A percentile compares a stretch with the other conserved stretches of the same genome.
These are phyloP conservation scores for Athene cunicularia DNA, from an alignment of 2,113 vertebrate genomes.

Conservation along the genomic window DNA sequence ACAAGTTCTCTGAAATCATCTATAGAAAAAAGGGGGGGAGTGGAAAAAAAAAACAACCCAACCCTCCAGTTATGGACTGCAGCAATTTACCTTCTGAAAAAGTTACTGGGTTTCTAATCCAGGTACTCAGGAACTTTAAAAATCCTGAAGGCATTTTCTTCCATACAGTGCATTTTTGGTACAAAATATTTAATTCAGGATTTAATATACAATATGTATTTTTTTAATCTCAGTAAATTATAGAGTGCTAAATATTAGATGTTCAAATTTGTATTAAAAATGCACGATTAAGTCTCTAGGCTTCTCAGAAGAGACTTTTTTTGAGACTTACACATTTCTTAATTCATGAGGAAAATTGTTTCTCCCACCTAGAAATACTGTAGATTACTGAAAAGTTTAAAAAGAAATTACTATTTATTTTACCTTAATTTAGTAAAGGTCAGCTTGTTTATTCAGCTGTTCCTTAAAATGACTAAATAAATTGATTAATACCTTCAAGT, in stretches of 20 bases:
- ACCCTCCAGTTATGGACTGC: not conserved
- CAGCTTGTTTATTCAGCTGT: not conserved
- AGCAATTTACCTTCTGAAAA: not conserved
- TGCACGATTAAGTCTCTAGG: not conserved
- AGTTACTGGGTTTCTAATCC: not conserved
- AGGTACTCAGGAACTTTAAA: not conserved
- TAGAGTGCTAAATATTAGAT: not conserved
- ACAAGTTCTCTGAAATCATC: not conserved
- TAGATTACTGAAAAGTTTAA: not conserved
- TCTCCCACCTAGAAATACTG: not conserved
- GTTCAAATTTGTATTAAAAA: not conserved
- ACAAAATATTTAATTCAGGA: not conserved
- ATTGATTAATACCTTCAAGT: not conserved
- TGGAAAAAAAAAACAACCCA: no score
- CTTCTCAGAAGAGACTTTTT: not conserved
- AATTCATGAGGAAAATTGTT: not conserved
- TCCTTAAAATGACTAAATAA: not conserved
- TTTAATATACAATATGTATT: not conserved
- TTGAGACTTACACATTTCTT: not conserved
- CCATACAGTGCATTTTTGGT: not conserved
- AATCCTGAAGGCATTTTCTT: not conserved
- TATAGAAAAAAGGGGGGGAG: not conserved
- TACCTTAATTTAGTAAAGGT: not conserved
- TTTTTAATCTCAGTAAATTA: not conserved
- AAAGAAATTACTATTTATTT: not conserved